phyloP scores from a whole-genome alignment of 2,797 vertebrate genomes.

The Pantherophis vulpinus region DNA sequence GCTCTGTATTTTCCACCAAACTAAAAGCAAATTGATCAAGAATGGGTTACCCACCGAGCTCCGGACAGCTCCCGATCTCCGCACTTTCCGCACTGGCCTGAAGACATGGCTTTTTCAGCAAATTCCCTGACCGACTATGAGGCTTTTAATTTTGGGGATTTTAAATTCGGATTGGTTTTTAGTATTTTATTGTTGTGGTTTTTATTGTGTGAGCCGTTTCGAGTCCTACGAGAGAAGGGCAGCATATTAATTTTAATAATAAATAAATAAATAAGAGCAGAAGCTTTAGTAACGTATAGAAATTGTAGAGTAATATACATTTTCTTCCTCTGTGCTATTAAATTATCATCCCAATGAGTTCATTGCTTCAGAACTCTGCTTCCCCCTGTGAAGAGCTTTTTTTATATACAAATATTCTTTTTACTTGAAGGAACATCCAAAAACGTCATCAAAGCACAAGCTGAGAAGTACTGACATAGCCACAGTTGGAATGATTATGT shows the following conservation, averaged over 20 bases:
- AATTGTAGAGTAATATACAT: fast-evolving
- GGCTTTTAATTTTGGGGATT: no score
- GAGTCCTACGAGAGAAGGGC: no score
- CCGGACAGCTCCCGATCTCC: no score
- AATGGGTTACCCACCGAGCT: no score
- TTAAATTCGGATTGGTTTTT: no score
- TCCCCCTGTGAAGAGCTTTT: background rate
- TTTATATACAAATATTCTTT: background rate
- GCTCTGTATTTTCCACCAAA: slow-evolving; percentile 7
- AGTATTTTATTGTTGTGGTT: no score
- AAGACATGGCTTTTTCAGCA: no score
- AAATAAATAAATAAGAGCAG: no score
- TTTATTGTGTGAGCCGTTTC: no score
- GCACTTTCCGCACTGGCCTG: no score
- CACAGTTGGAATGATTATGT: background rate
- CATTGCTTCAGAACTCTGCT: background rate
- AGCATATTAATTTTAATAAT: no score
- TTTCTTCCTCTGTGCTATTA: background rate
- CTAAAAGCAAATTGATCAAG: background rate
- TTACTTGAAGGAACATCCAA: background rate
- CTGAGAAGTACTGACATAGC: background rate
- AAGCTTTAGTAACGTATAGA: background rate
- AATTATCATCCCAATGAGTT: background rate
- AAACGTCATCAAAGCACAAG: background rate
- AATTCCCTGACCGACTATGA: no score